Evolutionary conservation across 1,140 invertebrate genomes (phyloP).

Genomic region (Drosophila orosa): DNA sequence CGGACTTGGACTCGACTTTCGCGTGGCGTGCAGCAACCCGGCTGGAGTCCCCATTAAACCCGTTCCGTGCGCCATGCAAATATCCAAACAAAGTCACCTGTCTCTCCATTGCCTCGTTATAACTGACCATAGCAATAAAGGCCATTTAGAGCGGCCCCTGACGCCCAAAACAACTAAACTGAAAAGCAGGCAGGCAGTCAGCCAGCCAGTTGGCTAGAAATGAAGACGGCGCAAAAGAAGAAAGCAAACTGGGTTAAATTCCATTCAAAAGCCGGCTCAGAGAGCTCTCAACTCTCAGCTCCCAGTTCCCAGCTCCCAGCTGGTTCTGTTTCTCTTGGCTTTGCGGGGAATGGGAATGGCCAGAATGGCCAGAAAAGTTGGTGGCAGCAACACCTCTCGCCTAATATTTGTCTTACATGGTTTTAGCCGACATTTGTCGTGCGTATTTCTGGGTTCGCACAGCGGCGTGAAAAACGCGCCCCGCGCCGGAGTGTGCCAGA

Average conservation of each 20-base stretch:
- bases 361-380: constrained; percentile 39
- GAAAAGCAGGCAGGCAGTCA: constrained; percentile 35
- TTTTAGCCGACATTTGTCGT: constrained; percentile 63
- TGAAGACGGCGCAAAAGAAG: constrained; percentile 55
- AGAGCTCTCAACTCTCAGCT: constrained; percentile 11
- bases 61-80: constrained; percentile 36
- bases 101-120: constrained; percentile 56
- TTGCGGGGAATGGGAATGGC: constrained; percentile 41
- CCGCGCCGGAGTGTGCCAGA: constrained; percentile 51
- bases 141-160: constrained; percentile 49
- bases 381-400: constrained; percentile 46
- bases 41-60: constrained; percentile 35
- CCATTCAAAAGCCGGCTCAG: constrained; percentile 68
- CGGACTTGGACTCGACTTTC: neutral
- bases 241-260: constrained; percentile 81
- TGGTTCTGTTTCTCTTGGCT: constrained; percentile 34
- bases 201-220: constrained; percentile 51
- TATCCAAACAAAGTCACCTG: constrained; percentile 53
- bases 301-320: constrained; percentile 19
- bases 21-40: constrained; percentile 7
- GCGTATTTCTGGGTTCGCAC: constrained; percentile 50
- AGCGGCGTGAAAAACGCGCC: constrained; percentile 49
- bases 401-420: constrained; percentile 61
- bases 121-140: constrained; percentile 72
- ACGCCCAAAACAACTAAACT: constrained; percentile 50